These are phyloP conservation scores for Drosophila elegans DNA, from an alignment of 1,140 invertebrate species.

Conservation along the genomic window DNA sequence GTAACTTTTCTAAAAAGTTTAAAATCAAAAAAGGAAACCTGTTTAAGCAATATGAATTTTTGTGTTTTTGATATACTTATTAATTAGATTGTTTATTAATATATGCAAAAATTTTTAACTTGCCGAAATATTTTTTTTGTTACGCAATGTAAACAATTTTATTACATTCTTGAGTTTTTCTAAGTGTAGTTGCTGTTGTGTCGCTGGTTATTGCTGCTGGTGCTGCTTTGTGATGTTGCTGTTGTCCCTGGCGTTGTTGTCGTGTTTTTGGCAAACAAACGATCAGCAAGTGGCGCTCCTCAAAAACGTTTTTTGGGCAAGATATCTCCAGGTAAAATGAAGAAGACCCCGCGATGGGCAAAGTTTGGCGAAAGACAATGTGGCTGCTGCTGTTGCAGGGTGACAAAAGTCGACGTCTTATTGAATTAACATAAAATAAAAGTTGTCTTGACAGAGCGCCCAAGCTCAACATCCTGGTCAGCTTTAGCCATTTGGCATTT, in stretches of 20 bases:
- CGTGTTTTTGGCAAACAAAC: constrained; percentile 72
- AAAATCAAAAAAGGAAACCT: no score
- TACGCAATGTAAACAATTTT: no score
- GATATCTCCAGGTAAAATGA: constrained; percentile 56
- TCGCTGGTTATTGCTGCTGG: constrained; percentile 14
- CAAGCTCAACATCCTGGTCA: constrained; percentile 70
- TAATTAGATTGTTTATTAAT: no score
- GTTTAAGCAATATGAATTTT: no score
- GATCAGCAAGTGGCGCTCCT: constrained; percentile 80
- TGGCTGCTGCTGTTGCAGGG: constrained; percentile 5
- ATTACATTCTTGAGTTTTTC: not conserved
- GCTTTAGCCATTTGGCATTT: constrained; percentile 58
- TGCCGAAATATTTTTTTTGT: no score
- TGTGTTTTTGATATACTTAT: no score
- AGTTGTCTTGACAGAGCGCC: constrained; percentile 63
- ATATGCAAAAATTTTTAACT: no score
- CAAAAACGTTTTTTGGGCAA: constrained; percentile 65
- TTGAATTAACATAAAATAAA: constrained; percentile 78
- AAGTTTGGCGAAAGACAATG: constrained; percentile 42
- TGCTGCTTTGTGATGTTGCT: constrained; percentile 19
- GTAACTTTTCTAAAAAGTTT: no score
- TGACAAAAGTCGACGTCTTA: constrained; percentile 68
- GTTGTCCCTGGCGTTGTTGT: constrained; percentile 39
- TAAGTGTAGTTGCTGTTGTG: constrained; percentile 13
- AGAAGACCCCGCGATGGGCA: constrained; percentile 56